These are phyloP conservation scores for Tholera decimalis DNA, from an alignment of 2,888 invertebrate species.

Conservation along the genomic window DNA sequence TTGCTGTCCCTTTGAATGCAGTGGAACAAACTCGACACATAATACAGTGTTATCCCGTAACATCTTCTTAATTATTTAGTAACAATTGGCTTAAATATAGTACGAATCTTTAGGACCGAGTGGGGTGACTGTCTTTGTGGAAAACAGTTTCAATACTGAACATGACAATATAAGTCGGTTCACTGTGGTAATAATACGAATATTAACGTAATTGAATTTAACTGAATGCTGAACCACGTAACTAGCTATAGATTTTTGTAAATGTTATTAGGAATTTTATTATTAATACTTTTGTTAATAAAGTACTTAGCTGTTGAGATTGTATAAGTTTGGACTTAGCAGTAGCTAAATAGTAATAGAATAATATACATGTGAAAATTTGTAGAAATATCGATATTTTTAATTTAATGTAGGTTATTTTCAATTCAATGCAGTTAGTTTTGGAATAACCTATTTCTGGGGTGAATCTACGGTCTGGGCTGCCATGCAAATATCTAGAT, in stretches of 20 bases:
- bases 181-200: slow-evolving; percentile 13
- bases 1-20: slow-evolving; percentile 65
- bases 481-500: slow-evolving; percentile 17
- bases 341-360: background rate
- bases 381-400: background rate
- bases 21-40: slow-evolving; percentile 63
- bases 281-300: background rate
- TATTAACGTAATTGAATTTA: slow-evolving; percentile 34
- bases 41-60: slow-evolving; percentile 52
- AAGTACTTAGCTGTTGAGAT: too few relatives aligned
- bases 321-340: background rate
- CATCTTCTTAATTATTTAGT: slow-evolving; percentile 64
- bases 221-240: slow-evolving; percentile 13
- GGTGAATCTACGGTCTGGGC: background rate
- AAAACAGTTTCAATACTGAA: slow-evolving; percentile 14
- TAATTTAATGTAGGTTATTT: background rate
- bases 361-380: background rate
- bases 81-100: slow-evolving; percentile 23
- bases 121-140: background rate
- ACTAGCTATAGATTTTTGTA: background rate
- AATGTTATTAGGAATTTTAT: background rate
- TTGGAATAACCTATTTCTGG: background rate
- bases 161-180: slow-evolving; percentile 1
- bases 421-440: background rate
- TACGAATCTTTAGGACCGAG: background rate